Percentiles rank a stretch among this genome's conserved stretches.
phyloP scores from a whole-genome alignment of 2,888 invertebrate genomes.

The Coremacera marginata region DNA sequence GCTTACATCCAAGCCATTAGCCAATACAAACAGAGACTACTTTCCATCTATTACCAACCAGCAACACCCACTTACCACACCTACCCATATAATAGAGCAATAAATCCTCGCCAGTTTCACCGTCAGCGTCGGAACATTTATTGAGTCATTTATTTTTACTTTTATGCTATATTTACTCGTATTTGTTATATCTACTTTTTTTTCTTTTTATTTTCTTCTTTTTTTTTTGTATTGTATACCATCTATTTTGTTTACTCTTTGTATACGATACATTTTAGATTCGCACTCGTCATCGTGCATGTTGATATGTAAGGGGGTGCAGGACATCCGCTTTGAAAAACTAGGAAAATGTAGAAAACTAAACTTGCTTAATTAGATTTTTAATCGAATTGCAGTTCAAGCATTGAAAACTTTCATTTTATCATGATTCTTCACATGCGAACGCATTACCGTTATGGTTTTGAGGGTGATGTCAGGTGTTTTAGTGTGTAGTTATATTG shows the following conservation, averaged over 20 bases:
- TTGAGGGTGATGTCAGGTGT: too few relatives aligned
- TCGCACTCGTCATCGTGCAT: neutral
- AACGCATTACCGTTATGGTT: too few relatives aligned
- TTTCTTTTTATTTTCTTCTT: neutral
- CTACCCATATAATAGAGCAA: neutral
- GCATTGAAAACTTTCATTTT: constrained; percentile 3
- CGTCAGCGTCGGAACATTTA: neutral
- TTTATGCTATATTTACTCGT: neutral
- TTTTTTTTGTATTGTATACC: neutral
- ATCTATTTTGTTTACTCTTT: neutral
- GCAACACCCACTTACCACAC: neutral
- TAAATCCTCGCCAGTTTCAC: neutral
- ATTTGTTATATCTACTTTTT: neutral
- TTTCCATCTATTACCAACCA: neutral
- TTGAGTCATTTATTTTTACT: constrained; percentile 21
- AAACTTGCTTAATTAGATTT: constrained; percentile 23
- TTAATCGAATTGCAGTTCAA: constrained; percentile 32
- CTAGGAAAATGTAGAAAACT: too few relatives aligned
- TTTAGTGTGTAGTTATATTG: too few relatives aligned
- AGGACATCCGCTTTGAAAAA: neutral
- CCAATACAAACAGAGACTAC: neutral
- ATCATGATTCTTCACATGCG: neutral
- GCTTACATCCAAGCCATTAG: neutral
- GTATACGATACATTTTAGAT: neutral
- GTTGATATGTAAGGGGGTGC: neutral